phyloP scores from a whole-genome alignment of 2,797 vertebrate genomes.

The Parambassis ranga region DNA sequence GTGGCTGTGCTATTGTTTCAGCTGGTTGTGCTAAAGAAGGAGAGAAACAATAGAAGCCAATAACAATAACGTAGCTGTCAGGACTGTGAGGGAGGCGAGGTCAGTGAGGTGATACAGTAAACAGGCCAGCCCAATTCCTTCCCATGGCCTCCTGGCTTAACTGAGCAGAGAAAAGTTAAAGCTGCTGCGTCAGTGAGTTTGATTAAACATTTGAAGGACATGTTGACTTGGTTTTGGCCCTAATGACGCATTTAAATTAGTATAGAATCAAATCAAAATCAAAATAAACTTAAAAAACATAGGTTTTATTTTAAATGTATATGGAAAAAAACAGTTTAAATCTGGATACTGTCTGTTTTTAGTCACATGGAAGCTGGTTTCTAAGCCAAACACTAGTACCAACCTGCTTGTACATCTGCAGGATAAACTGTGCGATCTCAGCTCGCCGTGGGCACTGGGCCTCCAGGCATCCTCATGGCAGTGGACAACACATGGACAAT shows the following conservation, averaged over 20 bases:
- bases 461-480: no score
- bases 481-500: no score
- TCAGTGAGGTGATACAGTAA: constrained; percentile 36
- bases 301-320: no score
- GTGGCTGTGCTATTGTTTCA: constrained; percentile 62
- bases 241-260: not conserved
- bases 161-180: not conserved
- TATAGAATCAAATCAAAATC: not conserved
- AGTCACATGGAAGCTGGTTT: no score
- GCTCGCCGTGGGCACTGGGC: no score
- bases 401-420: no score
- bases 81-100: constrained; percentile 57
- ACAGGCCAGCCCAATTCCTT: constrained; percentile 43
- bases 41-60: constrained; percentile 53
- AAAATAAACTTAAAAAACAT: not conserved
- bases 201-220: not conserved
- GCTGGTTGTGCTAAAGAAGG: constrained; percentile 48
- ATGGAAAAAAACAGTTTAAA: no score
- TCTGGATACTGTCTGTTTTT: no score
- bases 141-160: constrained; percentile 16
- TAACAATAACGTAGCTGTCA: constrained; percentile 62
- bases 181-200: constrained; percentile 5
- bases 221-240: not conserved
- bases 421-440: no score
- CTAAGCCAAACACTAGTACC: no score